A percentile compares a stretch with the other conserved stretches of the same genome.
Conservation (phyloP, 2,113 vertebrate species). For the Vimba vimba region DNA sequence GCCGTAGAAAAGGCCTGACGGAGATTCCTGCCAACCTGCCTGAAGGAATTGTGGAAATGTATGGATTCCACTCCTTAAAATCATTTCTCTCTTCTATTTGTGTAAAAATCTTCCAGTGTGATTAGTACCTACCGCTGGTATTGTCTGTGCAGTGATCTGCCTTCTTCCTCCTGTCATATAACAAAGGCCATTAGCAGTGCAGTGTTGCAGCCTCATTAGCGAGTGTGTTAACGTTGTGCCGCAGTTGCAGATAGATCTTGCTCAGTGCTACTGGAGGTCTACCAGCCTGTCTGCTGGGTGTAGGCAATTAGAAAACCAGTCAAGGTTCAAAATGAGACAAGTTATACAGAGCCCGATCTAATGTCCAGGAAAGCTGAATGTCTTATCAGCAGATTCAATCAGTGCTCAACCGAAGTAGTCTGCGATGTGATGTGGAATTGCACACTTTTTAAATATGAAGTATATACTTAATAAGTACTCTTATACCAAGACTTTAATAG, state of each 20-base stretch:
- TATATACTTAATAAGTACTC: not conserved
- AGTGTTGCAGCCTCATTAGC: slow-evolving; percentile 53
- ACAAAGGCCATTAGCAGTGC: slow-evolving; percentile 52
- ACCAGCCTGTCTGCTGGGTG: slow-evolving; percentile 26
- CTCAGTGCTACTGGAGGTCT: slow-evolving; percentile 35
- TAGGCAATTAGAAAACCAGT: slow-evolving; percentile 48
- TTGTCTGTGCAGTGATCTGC: slow-evolving; percentile 14
- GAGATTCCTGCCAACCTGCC: slow-evolving; percentile 95
- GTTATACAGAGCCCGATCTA: slow-evolving; percentile 16
- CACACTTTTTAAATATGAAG: not conserved
- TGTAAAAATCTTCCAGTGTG: slow-evolving; percentile 21
- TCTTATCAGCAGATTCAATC: slow-evolving; percentile 41
- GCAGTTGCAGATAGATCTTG: slow-evolving; percentile 29
- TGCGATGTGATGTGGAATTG: not conserved
- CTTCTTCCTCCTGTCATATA: slow-evolving; percentile 44
- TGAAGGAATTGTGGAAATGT: slow-evolving; percentile 96
- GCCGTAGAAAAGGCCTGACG: slow-evolving; percentile 88
- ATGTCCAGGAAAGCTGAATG: not conserved
- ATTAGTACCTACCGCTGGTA: slow-evolving; percentile 35
- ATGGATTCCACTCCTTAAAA: slow-evolving; percentile 68
- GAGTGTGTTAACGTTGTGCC: slow-evolving; percentile 15
- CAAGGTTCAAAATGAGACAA: slow-evolving; percentile 34
- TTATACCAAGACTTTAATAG: not conserved
- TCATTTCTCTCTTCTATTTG: not conserved
- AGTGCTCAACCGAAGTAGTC: slow-evolving; percentile 20